These are phyloP conservation scores for Leptinotarsa rubiginosa DNA, from an alignment of 2,888 invertebrate species.

Conservation along the genomic window DNA sequence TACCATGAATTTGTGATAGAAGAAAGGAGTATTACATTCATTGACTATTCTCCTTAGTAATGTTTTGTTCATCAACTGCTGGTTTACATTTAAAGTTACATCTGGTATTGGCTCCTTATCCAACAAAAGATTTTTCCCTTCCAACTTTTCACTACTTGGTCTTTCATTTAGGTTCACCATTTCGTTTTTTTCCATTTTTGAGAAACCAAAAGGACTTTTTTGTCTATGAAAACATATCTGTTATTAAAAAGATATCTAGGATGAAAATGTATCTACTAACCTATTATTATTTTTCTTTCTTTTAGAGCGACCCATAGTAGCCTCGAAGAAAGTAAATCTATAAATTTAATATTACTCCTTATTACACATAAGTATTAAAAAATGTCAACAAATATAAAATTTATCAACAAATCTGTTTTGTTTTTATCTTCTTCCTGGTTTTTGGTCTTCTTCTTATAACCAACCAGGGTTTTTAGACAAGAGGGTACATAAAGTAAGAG, in stretches of 20 bases:
- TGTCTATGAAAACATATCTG: not conserved
- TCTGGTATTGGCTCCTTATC: conserved; percentile 24
- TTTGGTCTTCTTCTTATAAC: no score
- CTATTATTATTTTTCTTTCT: not conserved
- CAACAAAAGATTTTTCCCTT: not conserved
- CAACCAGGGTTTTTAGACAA: no score
- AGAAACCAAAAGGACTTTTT: not conserved
- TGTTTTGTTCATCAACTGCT: conserved; percentile 13
- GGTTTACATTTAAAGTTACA: conserved; percentile 13
- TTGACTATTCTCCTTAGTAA: conserved; percentile 14
- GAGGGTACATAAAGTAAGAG: no score
- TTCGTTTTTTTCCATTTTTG: no score
- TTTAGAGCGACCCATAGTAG: no score
- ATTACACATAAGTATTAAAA: no score
- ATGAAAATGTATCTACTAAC: not conserved
- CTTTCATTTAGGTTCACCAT: no score
- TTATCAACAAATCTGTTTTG: no score
- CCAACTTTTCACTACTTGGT: no score
- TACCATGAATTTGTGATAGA: conserved; percentile 44
- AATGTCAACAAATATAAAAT: no score
- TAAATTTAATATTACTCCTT: no score
- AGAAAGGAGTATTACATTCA: conserved; percentile 29
- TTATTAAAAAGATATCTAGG: not conserved
- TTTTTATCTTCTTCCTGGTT: no score
- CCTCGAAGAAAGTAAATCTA: not conserved